phyloP scores from a whole-genome alignment of 2,888 invertebrate genomes.

The Protodeltote pygarga region DNA sequence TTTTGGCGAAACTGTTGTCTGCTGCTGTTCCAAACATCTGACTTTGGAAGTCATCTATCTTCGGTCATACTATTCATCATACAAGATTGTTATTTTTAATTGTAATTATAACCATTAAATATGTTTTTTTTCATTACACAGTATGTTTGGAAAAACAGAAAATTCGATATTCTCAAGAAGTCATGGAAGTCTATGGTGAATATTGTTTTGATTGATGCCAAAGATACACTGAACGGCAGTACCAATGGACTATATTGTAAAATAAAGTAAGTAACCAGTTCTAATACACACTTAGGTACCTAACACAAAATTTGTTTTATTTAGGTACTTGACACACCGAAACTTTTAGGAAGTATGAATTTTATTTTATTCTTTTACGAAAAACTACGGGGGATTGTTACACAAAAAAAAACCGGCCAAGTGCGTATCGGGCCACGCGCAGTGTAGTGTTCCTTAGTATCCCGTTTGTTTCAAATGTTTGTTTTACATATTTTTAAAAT shows the following conservation, averaged over 20 bases:
- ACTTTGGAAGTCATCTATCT: too few species aligned
- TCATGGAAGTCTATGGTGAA: constrained; percentile 78
- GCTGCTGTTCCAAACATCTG: too few species aligned
- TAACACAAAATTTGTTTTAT: background rate
- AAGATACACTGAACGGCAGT: constrained; percentile 70
- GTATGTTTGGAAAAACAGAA: constrained; percentile 79
- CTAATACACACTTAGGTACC: too few species aligned
- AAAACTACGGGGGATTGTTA: background rate
- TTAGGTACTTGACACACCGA: background rate
- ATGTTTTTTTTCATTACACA: constrained; percentile 50
- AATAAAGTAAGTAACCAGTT: constrained; percentile 74
- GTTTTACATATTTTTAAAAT: too few species aligned
- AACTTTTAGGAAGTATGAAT: background rate
- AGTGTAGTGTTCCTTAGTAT: background rate
- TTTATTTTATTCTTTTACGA: background rate
- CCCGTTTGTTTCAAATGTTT: too few species aligned
- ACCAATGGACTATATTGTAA: constrained; percentile 78
- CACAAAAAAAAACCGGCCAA: background rate
- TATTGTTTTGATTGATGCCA: constrained; percentile 78
- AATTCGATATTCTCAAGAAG: constrained; percentile 75
- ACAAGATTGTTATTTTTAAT: too few species aligned
- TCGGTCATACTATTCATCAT: too few species aligned
- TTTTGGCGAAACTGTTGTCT: too few species aligned
- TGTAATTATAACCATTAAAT: too few species aligned
- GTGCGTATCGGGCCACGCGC: too few species aligned